Evolutionary conservation across 2,113 vertebrate species (phyloP).

Genomic region (Lethenteron camtschaticum): DNA sequence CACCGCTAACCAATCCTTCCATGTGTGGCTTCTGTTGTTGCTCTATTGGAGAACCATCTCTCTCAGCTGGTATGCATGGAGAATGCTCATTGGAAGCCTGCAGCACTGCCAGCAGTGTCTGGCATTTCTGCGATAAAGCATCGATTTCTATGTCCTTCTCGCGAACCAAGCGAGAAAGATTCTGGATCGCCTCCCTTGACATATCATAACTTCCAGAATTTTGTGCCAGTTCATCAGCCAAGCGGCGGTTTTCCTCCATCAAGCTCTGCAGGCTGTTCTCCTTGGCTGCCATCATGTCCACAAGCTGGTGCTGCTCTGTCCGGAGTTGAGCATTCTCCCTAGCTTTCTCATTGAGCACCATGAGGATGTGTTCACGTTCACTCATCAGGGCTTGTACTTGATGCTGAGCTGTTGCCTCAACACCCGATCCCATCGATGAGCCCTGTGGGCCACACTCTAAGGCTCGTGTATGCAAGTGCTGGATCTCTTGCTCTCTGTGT

Average conservation of each 20-base stretch:
- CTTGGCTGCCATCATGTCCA: constrained; percentile 69
- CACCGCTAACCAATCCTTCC: constrained; percentile 52
- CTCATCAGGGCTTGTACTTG: constrained; percentile 56
- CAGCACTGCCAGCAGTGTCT: constrained; percentile 62
- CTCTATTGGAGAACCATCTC: too few species aligned
- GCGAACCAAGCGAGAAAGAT: constrained; percentile 77
- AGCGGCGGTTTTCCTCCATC: constrained; percentile 63
- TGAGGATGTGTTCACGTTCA: constrained; percentile 62
- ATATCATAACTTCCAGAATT: constrained; percentile 57
- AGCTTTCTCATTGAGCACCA: constrained; percentile 73
- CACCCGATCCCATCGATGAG: constrained; percentile 36
- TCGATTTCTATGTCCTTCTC: constrained; percentile 98
- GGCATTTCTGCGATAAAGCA: constrained; percentile 78
- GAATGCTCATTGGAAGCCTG: constrained; percentile 27
- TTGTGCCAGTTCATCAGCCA: constrained; percentile 13
- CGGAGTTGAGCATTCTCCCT: constrained; percentile 75
- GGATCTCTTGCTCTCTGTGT: constrained; percentile 78
- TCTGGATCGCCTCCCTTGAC: constrained; percentile 89
- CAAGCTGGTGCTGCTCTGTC: constrained; percentile 58
- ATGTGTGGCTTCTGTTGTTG: too few species aligned
- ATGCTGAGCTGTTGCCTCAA: constrained; percentile 54
- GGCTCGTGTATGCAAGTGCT: constrained; percentile 52
- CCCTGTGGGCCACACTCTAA: constrained; percentile 13
- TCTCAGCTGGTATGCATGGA: too few species aligned
- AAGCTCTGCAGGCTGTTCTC: constrained; percentile 57